These are phyloP conservation scores for Delichon dasypus DNA, from an alignment of 2,797 vertebrate genomes.

Conservation along the genomic window DNA sequence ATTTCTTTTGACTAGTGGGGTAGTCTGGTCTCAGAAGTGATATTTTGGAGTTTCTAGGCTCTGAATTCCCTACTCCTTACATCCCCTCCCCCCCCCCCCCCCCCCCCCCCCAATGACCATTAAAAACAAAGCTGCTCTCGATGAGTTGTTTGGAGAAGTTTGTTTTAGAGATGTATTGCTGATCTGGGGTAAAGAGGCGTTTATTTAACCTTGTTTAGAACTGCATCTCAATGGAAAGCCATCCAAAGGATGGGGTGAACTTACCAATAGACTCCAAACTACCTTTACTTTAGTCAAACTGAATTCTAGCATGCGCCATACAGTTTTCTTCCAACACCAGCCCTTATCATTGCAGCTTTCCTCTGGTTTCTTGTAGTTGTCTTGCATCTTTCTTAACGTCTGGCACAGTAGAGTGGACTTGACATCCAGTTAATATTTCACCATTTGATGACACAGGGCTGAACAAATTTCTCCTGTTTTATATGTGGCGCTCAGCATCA, in stretches of 20 bases:
- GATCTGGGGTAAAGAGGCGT: neutral
- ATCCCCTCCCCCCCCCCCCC: accelerated
- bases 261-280: neutral
- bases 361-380: neutral
- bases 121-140: neutral
- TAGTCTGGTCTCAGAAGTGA: neutral
- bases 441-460: neutral
- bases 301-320: neutral
- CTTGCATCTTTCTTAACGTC: neutral
- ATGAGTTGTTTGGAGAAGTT: neutral
- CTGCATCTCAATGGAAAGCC: neutral
- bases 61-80: neutral
- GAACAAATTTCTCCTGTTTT: neutral
- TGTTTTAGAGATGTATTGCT: neutral
- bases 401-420: neutral
- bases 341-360: neutral
- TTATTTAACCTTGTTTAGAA: neutral
- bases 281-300: neutral
- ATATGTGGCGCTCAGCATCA: accelerated
- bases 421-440: neutral
- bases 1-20: neutral
- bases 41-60: neutral
- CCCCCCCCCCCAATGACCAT: neutral
- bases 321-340: neutral
- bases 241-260: neutral